Evolutionary conservation across 2,888 invertebrate species (phyloP), one percentile per base, ranked within the genome.

Genomic region (Apamea crenata): DNA sequence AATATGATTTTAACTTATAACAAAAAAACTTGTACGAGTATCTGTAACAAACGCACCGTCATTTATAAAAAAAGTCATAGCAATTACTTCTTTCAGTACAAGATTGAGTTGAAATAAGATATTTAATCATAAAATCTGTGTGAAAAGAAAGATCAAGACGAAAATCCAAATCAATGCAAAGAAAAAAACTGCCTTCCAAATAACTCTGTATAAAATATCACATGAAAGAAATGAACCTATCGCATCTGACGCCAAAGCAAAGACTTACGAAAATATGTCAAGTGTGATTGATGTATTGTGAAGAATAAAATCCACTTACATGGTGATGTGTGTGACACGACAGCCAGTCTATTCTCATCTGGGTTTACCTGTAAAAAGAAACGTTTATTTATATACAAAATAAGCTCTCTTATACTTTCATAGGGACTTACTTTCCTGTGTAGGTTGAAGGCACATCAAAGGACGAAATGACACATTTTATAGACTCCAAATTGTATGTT

Each of bases 271-370:
- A 90, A 90, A 88, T 87, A 85, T 90, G 93, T 90, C 93, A 91
- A 92, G 91, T 87, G 88, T 92, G 92, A 94, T 93, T 92, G 93
- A 94, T 93, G 91, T 91, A 90, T 92, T 89, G 86, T 88, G 73
- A 77, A 78, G 69, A 86, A 89, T 88, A 83, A 89, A 89, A 90
- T 89, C 78, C 90, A 96, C 96, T 96, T 93, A 96, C 96, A 95
- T 77, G 96, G 96, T 78, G 96, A 96, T 7, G 96, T 94, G 90
- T 96, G 95, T 59, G 96, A 96, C 85, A 96, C 92, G 77, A 96
- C 93, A 73, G 96, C 93, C 69, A 96, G 92, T 85, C 96, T 92
- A 89, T 96, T 96, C 88, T 96, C 96, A 83, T 96, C 96, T 73
- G 96, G 95, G 86, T 96, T 96, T 92, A 95, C 96, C 96, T 96